Percentiles rank a stretch among this genome's conserved stretches.
phyloP scores from a whole-genome alignment of 2,113 vertebrate species.

The Seriola rivoliana region DNA sequence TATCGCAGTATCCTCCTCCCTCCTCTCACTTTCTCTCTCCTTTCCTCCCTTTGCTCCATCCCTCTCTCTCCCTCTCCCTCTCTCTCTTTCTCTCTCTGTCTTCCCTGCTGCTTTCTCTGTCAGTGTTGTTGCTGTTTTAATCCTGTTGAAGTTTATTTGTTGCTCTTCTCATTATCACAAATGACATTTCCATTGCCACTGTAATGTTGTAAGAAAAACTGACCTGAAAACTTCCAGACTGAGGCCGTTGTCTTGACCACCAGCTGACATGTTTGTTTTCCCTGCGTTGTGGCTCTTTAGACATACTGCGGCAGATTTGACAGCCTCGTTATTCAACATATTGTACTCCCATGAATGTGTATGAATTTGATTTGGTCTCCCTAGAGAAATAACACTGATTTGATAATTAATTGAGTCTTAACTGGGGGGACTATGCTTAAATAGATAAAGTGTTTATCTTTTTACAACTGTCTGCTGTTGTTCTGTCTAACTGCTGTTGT shows the following conservation, averaged over 20 bases:
- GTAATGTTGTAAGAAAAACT: slow-evolving; percentile 2
- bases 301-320: background rate
- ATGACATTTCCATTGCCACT: slow-evolving; percentile 23
- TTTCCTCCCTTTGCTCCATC: background rate
- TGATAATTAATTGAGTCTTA: background rate
- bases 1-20: slow-evolving; percentile 11
- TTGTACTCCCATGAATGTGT: background rate
- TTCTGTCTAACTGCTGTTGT: background rate
- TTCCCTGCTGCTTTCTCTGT: slow-evolving; percentile 18
- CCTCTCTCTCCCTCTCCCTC: background rate
- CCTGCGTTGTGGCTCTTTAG: background rate
- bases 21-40: background rate
- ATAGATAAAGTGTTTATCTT: background rate
- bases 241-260: slow-evolving; percentile 6
- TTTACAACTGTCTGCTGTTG: background rate
- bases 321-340: slow-evolving; percentile 7
- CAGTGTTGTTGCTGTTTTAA: slow-evolving; percentile 24
- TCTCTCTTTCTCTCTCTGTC: background rate
- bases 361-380: background rate
- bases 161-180: slow-evolving; percentile 49
- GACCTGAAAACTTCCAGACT: slow-evolving; percentile 18
- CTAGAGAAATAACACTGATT: background rate
- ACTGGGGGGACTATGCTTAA: background rate
- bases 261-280: slow-evolving; percentile 33
- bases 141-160: slow-evolving; percentile 47